Base-by-base conservation (phyloP, 2,888 invertebrate genomes). In the Callosobruchus maculatus region DNA sequence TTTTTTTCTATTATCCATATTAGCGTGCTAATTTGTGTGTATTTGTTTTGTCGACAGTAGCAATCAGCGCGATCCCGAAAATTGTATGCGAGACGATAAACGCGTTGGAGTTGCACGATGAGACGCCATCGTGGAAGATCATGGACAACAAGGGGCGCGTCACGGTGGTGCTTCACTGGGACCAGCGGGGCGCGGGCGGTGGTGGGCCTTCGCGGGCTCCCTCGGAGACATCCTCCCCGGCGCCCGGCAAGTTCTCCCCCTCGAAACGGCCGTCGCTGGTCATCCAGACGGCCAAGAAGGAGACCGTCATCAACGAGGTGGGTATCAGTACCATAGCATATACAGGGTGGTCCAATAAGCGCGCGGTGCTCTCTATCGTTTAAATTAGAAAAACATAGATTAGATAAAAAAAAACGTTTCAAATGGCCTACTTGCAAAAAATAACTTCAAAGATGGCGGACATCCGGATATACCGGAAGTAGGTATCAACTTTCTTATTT, bases 61-160 rank as follows among this genome's bases (percentile, higher is more conserved):
- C 96, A 84, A 96, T 97, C 90, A 95, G 96, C 87, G 96, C 96
- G 85, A 96, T 97, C 84, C 98, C 98, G 84, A 94, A 95, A 90
- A 97, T 97, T 91, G 97, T 97, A 89, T 97, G 97, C 92, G 97
- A 97, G 91, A 97, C 97, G 86, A 96, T 97, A 88, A 95, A 96
- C 91, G 96, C 96, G 82, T 90, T 97, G 90, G 96, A 97, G 89
- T 90, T 97, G 88, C 96, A 96, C 90, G 95, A 96, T 94, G 96
- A 97, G 89, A 96, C 96, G 88, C 97, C 97, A 87, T 96, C 96
- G 89, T 97, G 97, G 97, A 97, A 97, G 90, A 97, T 97, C 90
- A 97, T 97, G 96, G 97, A 97, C 93, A 96, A 96, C 92, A 96
- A 96, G 91, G 97, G 97, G 88, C 94, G 96, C 88, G 95, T 97